Conservation (phyloP, 2,113 vertebrate species). For the Phainopepla nitens region DNA sequence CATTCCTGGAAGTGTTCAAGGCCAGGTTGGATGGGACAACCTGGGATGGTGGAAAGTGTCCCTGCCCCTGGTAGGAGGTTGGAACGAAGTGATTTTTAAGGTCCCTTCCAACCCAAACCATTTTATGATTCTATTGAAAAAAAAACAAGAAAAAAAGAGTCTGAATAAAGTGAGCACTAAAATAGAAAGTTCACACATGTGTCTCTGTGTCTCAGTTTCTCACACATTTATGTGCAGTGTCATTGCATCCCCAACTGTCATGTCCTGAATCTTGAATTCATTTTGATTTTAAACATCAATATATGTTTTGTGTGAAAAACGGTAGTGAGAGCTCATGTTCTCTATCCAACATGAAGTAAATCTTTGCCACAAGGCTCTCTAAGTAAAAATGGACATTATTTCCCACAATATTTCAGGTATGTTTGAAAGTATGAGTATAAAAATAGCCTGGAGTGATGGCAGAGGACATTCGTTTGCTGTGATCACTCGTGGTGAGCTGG, state of each 20-base stretch:
- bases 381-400: neutral
- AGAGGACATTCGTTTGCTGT: neutral
- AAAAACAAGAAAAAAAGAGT: rapidly evolving
- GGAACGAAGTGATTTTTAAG: neutral
- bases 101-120: neutral
- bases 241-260: neutral
- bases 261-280: neutral
- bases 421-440: neutral
- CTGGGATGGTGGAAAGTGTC: too few species aligned
- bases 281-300: neutral
- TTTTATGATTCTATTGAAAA: neutral
- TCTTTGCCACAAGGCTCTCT: neutral
- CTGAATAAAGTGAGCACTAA: neutral
- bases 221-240: rapidly evolving
- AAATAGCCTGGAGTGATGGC: neutral
- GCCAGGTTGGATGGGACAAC: neutral
- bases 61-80: neutral
- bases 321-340: rapidly evolving
- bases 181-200: neutral
- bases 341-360: neutral
- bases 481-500: neutral
- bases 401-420: neutral
- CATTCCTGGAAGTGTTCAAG: neutral
- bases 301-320: neutral
- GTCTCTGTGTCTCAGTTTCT: neutral